Base-by-base conservation (phyloP, 2,797 vertebrate genomes). In the Sebastes paucispinis region DNA sequence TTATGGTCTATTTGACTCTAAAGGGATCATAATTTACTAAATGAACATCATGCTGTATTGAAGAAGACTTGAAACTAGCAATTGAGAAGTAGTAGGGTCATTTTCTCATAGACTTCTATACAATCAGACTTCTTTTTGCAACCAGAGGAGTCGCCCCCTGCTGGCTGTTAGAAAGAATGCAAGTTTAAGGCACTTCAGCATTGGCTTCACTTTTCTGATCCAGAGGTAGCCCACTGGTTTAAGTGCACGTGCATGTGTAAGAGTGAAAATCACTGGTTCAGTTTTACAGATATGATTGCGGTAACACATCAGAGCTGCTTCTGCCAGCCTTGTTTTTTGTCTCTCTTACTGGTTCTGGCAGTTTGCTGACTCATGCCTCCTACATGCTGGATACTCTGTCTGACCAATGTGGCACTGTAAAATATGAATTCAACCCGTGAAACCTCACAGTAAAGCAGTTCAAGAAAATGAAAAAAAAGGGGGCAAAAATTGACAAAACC, bases 391-490 rank as follows among this genome's bases (percentile, higher is more conserved):
- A 64, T 50, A 36, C 60, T 68, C 29, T 1, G 7, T 63, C 52
- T 36, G 79, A 85, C 70, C 47, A 18, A 16, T 50, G 34, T 63
- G 57, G 47, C 50, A 39, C 75, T 12, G 43, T 55, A 55, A 77
- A 86, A 87, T 31, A 65, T 1, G 11, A 68, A 82, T 76, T 77
- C 75, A 77, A 39, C 72, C 47, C 22, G 24, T 25, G n/a, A 8
- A 4, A 65, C 43, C 32, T 75, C 20, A 39, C 58, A 70, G 32
- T 59, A 34, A 79, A 69, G 72, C 27, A 43, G 31, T 65, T 77
- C 1, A 57, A 55, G 22, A 69, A 69, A 77, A 76, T 50, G 8
- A 31, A 29, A 47, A 64, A 43, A 75, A 29, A 57, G 3, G 9
- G 39, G 16, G 6, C 16, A 36, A 24, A 78, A 69, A 57, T 2